These are phyloP conservation scores for Pycnonotus jocosus DNA, from an alignment of 2,113 vertebrate species.

Conservation along the genomic window DNA sequence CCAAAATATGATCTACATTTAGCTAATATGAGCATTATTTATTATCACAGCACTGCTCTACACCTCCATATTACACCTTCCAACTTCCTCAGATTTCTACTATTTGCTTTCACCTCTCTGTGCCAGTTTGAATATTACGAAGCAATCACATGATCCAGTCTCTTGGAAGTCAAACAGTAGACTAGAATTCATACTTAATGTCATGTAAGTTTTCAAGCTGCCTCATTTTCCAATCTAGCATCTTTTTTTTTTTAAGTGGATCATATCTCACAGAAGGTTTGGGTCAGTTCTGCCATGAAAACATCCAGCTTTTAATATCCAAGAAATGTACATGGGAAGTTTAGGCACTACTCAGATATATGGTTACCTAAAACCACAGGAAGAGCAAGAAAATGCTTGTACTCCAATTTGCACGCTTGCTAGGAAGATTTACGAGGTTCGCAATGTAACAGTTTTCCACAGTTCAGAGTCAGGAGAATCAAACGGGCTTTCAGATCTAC, in stretches of 20 bases:
- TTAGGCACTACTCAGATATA: neutral
- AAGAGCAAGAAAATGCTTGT: neutral
- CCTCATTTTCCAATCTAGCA: neutral
- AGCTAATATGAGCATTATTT: neutral
- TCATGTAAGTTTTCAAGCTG: neutral
- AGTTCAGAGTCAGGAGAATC: neutral
- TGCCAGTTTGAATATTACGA: neutral
- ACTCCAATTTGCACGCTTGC: neutral
- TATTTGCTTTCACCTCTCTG: rapidly evolving
- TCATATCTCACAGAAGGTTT: neutral
- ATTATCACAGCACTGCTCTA: neutral
- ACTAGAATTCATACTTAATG: neutral
- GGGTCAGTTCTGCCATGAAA: neutral
- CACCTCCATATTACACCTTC: neutral
- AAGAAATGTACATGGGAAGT: neutral
- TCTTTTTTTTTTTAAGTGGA: neutral
- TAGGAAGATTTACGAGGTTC: neutral
- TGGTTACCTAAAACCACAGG: neutral
- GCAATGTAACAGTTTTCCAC: neutral
- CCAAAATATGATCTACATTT: neutral
- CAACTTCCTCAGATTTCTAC: neutral
- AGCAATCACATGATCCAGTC: neutral
- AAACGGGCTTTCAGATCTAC: neutral
- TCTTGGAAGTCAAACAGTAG: neutral
- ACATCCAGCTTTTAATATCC: neutral